Evolutionary conservation across 2,113 vertebrate genomes (phyloP).

Genomic region (Cricetomys ansorgei): DNA sequence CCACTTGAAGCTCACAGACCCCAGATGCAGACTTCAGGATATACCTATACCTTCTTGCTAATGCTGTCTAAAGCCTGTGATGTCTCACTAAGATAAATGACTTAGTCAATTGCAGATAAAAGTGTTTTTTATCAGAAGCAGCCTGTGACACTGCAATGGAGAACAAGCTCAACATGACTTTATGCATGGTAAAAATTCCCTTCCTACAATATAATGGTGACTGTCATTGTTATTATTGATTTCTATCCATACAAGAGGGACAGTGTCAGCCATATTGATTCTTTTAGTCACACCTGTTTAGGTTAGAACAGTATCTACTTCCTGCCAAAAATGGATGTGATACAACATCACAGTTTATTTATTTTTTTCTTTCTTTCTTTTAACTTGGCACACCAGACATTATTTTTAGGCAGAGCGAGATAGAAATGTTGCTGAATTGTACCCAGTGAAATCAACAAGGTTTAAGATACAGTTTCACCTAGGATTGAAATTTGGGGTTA

Average conservation of each 20-base stretch:
- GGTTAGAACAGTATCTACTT: no score
- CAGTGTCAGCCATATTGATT: slow-evolving; percentile 66
- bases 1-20: slow-evolving; percentile 41
- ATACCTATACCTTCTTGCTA: slow-evolving; percentile 49
- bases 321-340: no score
- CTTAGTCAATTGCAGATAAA: slow-evolving; percentile 59
- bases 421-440: slow-evolving; percentile 40
- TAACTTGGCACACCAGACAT: background rate
- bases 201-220: slow-evolving; percentile 35
- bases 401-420: background rate
- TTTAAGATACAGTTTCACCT: slow-evolving; percentile 21
- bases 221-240: slow-evolving; percentile 70
- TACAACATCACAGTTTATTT: no score
- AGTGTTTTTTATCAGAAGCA: slow-evolving; percentile 59
- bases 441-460: background rate
- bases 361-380: no score
- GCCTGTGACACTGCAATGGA: slow-evolving; percentile 30
- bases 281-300: slow-evolving; percentile 63
- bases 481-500: background rate
- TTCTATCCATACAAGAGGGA: slow-evolving; percentile 46
- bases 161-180: slow-evolving; percentile 54
- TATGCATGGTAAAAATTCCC: slow-evolving; percentile 68
- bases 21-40: slow-evolving; percentile 12
- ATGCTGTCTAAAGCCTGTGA: slow-evolving; percentile 37
- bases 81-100: slow-evolving; percentile 73